These are phyloP conservation scores for Harlomillsia oculata DNA, from an alignment of 1,140 invertebrate genomes.

Conservation along the genomic window DNA sequence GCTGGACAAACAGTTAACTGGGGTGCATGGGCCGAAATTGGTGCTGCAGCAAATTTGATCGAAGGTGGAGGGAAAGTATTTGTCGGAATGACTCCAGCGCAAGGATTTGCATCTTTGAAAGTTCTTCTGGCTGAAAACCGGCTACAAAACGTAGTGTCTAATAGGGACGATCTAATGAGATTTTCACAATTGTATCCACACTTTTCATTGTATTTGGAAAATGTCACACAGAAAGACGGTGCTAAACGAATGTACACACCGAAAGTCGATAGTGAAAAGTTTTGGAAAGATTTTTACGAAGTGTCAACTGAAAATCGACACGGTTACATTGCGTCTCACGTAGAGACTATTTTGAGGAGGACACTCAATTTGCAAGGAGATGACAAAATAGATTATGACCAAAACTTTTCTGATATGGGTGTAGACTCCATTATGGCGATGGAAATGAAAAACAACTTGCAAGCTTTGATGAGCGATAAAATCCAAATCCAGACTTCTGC, in stretches of 20 bases:
- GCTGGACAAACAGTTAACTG: slow-evolving; percentile 10
- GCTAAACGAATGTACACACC: no score
- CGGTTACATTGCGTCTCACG: not conserved
- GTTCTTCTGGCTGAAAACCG: no score
- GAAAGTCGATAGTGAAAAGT: no score
- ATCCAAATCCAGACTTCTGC: not conserved
- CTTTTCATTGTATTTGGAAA: no score
- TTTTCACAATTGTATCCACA: no score
- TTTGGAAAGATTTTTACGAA: not conserved
- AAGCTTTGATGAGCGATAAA: not conserved
- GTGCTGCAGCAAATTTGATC: no score
- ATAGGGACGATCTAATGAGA: no score
- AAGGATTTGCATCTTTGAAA: no score
- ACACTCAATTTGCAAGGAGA: not conserved
- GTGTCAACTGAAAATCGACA: not conserved
- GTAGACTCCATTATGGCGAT: not conserved
- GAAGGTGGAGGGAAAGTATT: no score
- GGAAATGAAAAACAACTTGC: not conserved
- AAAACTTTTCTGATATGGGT: not conserved
- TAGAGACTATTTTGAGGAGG: not conserved
- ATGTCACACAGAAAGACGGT: no score
- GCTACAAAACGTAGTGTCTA: no score
- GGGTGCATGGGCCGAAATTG: slow-evolving; percentile 3
- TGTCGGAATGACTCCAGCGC: no score
- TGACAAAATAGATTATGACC: not conserved